Evolutionary conservation across 2,888 invertebrate species (phyloP), one percentile per base, ranked within the genome.

Genomic region (Fabriciana adippe): DNA sequence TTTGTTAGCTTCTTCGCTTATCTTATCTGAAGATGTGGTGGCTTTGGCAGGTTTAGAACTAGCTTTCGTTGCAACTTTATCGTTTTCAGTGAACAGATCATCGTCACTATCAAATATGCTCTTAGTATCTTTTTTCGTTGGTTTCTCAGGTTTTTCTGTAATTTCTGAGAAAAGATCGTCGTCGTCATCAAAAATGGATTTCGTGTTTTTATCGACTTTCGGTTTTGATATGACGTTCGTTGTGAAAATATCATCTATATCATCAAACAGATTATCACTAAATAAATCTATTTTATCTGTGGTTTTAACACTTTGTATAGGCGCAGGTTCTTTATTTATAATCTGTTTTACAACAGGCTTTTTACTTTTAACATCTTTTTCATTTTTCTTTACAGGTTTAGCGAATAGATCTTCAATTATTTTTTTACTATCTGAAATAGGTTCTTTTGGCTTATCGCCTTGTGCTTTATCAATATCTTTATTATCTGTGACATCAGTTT

Each of bases 231-330:
- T 74, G 45, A 86, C 75, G 51, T 83, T 81, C n/a, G 79, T 84
- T 11, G 85, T 82, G 71, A 91, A 92, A 56, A 91, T 87, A 79
- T 92, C 88, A 74, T 92, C 91, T 5, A 90, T 87, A 73, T 92
- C 92, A 82, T 92, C 92, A 74, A 92, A 92, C 62, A 92, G 76
- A 75, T 88, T 83, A 73, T 91, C 90, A 69, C 80, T 86, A 56
- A 91, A 90, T 5, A 89, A 69, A 78, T 92, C 89, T 21, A 87
- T 76, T 73, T 84, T 87, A 67, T 81, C 72, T 21, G 66, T 71
- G 11, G 55, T 2, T 21, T 66, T 66, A 41, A 41, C n/a, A 35
- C 16, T 54, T 41, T 53, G 47, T 26, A 48, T 26, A 62, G 48
- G 72, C 67, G 57, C 68, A 67, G 71, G 72, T 73, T 45, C 26